phyloP scores from a whole-genome alignment of 2,113 vertebrate genomes.

The Brachyhypopomus occidentalis region DNA sequence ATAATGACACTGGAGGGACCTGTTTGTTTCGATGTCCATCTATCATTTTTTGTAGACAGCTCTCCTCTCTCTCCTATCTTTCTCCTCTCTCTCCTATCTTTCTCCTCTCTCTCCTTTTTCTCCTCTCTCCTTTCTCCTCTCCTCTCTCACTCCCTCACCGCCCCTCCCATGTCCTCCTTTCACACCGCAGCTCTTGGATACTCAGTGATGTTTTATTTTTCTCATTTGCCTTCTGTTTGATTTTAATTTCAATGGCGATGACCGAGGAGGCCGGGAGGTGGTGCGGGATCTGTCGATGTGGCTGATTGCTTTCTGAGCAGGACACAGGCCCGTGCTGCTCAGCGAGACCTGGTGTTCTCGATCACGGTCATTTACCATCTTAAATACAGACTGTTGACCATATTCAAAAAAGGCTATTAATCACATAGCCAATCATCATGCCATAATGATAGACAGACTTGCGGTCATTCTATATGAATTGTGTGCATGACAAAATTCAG shows the following conservation, averaged over 20 bases:
- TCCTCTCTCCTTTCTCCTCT: too few relatives aligned
- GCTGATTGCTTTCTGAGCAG: background rate
- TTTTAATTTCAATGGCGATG: background rate
- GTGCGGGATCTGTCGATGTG: background rate
- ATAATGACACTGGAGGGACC: background rate
- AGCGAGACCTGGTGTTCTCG: background rate
- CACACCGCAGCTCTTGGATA: too few relatives aligned
- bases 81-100: too few relatives aligned
- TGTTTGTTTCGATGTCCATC: too few relatives aligned
- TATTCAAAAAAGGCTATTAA: background rate
- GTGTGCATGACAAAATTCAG: too few relatives aligned
- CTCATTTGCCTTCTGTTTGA: background rate
- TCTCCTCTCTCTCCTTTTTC: background rate
- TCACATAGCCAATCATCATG: background rate
- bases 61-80: too few relatives aligned
- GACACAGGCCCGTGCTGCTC: background rate
- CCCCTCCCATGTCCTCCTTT: too few relatives aligned
- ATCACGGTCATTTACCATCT: background rate
- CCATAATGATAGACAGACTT: too few relatives aligned
- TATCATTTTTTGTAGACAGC: too few relatives aligned
- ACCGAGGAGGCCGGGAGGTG: background rate
- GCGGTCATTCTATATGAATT: too few relatives aligned
- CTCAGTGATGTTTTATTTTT: background rate
- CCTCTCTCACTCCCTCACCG: too few relatives aligned
- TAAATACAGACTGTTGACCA: background rate